These are phyloP conservation scores for Phymatocera aterrima DNA, from an alignment of 2,888 invertebrate species.

Conservation along the genomic window DNA sequence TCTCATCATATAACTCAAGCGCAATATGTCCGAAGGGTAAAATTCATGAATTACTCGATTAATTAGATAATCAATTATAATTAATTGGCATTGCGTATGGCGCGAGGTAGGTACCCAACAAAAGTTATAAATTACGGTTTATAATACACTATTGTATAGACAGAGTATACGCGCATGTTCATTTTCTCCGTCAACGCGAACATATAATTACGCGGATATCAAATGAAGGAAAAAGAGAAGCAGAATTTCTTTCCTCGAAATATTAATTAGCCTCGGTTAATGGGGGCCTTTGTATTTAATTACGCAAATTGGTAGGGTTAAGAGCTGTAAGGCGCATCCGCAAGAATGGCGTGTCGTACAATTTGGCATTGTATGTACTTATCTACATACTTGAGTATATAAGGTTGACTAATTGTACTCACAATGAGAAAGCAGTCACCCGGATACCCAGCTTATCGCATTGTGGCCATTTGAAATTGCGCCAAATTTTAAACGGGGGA, in stretches of 20 bases:
- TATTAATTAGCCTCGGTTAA: conserved; percentile 21
- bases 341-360: background rate
- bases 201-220: background rate
- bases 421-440: background rate
- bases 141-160: too few species aligned
- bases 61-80: too few species aligned
- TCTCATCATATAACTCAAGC: too few species aligned
- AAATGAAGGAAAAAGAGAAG: background rate
- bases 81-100: background rate
- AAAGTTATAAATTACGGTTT: background rate
- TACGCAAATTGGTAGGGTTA: conserved; percentile 28
- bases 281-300: conserved; percentile 21
- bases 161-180: too few species aligned
- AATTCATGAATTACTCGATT: too few species aligned
- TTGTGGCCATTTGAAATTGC: too few species aligned
- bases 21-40: too few species aligned
- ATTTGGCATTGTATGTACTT: background rate
- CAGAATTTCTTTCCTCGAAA: background rate
- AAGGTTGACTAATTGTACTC: background rate
- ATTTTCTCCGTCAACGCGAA: too few species aligned
- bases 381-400: too few species aligned
- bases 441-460: background rate
- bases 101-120: background rate
- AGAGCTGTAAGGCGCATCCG: conserved; percentile 14
- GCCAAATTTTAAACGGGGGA: too few species aligned